phyloP scores from a whole-genome alignment of 2,797 vertebrate genomes.

The Micropoecilia bifurca region DNA sequence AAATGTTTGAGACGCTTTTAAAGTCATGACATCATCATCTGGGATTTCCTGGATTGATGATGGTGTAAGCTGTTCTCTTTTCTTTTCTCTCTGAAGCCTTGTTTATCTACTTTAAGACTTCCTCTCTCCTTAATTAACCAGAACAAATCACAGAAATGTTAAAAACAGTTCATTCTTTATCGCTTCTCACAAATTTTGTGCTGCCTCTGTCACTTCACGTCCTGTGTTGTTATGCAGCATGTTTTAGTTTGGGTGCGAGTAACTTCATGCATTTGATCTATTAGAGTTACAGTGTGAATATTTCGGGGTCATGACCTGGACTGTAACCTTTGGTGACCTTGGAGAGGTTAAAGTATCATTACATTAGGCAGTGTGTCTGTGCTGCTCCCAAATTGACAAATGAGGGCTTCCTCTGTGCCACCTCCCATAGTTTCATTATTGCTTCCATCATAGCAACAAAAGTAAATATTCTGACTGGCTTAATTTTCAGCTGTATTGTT shows the following conservation, averaged over 20 bases:
- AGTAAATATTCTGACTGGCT: neutral
- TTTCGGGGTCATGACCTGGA: constrained; percentile 76
- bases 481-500: neutral
- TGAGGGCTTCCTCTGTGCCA: constrained; percentile 17
- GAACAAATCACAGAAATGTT: neutral
- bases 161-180: neutral
- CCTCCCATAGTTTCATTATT: neutral
- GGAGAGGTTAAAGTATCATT: constrained; percentile 24
- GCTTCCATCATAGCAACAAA: neutral
- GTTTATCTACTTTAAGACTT: neutral
- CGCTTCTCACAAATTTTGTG: neutral
- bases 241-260: constrained; percentile 43
- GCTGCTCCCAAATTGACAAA: constrained; percentile 55
- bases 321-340: constrained; percentile 84
- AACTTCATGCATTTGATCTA: constrained; percentile 41
- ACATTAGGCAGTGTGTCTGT: constrained; percentile 26
- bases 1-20: neutral
- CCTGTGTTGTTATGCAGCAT: constrained; percentile 8
- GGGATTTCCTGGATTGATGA: neutral
- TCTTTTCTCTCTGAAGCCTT: neutral
- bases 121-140: neutral
- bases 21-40: neutral
- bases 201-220: neutral
- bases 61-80: neutral
- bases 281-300: constrained; percentile 49